Evolutionary conservation across 2,888 invertebrate species (phyloP).

Genomic region (Cryptocephalus primarius): DNA sequence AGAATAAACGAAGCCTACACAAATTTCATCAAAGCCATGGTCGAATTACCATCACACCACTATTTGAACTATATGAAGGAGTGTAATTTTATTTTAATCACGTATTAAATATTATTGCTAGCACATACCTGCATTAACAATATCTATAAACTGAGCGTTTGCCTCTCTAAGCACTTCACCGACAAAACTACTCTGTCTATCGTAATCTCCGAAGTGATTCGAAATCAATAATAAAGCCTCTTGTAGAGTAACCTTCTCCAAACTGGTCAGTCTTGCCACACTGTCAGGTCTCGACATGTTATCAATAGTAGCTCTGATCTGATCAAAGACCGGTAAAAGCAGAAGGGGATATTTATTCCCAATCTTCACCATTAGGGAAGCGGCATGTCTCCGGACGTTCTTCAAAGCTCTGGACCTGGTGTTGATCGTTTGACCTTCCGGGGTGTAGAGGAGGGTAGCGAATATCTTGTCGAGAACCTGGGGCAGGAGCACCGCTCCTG

Average conservation of each 20-base stretch:
- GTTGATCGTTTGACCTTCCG: slow-evolving; percentile 47
- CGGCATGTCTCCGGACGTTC: slow-evolving; percentile 63
- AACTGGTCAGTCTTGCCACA: slow-evolving; percentile 58
- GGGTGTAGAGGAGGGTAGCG: slow-evolving; percentile 64
- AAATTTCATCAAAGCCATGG: too few relatives aligned
- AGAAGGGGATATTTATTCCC: slow-evolving; percentile 79
- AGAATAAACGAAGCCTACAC: too few relatives aligned
- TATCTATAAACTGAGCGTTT: slow-evolving; percentile 52
- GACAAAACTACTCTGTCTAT: slow-evolving; percentile 54
- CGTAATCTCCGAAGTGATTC: slow-evolving; percentile 81
- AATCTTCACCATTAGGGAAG: slow-evolving; percentile 80
- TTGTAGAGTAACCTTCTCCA: slow-evolving; percentile 72
- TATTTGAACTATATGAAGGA: too few relatives aligned
- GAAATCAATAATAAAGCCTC: slow-evolving; percentile 74
- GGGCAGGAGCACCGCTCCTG: slow-evolving; percentile 57
- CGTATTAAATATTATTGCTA: too few relatives aligned
- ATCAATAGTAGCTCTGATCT: slow-evolving; percentile 67
- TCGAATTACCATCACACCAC: too few relatives aligned
- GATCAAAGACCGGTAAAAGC: slow-evolving; percentile 75
- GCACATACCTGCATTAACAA: slow-evolving; percentile 36
- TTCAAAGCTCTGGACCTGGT: slow-evolving; percentile 13
- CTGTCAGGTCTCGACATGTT: slow-evolving; percentile 54
- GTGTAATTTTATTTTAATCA: too few relatives aligned
- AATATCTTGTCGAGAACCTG: slow-evolving; percentile 84
- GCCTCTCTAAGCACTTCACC: slow-evolving; percentile 58